Conservation (phyloP, 2,888 invertebrate genomes). For the Parnassius apollo region DNA sequence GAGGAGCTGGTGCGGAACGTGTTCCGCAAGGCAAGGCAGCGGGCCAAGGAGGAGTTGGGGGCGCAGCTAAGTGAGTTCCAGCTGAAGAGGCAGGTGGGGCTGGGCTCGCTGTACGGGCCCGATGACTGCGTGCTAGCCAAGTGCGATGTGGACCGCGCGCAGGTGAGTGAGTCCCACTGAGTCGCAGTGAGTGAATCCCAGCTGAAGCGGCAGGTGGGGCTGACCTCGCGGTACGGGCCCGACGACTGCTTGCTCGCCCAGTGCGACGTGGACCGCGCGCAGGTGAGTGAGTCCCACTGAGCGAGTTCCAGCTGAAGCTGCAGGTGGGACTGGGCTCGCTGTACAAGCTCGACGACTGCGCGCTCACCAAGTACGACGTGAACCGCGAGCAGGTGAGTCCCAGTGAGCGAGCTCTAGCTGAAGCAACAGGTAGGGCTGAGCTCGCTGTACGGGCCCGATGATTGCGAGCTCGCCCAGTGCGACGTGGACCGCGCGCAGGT, state of each 20-base stretch:
- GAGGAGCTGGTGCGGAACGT: constrained; percentile 93
- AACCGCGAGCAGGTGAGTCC: no score
- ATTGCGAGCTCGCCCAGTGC: constrained; percentile 88
- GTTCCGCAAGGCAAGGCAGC: constrained; percentile 93
- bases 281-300: constrained; percentile 81
- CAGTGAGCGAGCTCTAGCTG: constrained; percentile 92
- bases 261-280: constrained; percentile 88
- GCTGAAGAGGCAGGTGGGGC: constrained; percentile 93
- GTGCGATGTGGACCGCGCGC: constrained; percentile 88
- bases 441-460: constrained; percentile 93
- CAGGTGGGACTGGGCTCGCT: constrained; percentile 94
- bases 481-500: constrained; percentile 90
- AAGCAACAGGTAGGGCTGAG: constrained; percentile 95
- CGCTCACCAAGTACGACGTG: no score
- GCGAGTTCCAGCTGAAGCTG: constrained; percentile 93
- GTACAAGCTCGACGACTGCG: constrained; percentile 84
- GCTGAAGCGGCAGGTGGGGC: constrained; percentile 92
- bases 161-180: constrained; percentile 81
- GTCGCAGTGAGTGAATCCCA: constrained; percentile 91
- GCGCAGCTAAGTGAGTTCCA: constrained; percentile 92
- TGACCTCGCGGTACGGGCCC: constrained; percentile 87
- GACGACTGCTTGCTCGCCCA: constrained; percentile 88
- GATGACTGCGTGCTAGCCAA: constrained; percentile 89
- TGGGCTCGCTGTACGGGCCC: constrained; percentile 94
- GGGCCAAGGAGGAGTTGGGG: constrained; percentile 90